phyloP scores from a whole-genome alignment of 2,113 vertebrate genomes.

The Pachypanchax playfairii region DNA sequence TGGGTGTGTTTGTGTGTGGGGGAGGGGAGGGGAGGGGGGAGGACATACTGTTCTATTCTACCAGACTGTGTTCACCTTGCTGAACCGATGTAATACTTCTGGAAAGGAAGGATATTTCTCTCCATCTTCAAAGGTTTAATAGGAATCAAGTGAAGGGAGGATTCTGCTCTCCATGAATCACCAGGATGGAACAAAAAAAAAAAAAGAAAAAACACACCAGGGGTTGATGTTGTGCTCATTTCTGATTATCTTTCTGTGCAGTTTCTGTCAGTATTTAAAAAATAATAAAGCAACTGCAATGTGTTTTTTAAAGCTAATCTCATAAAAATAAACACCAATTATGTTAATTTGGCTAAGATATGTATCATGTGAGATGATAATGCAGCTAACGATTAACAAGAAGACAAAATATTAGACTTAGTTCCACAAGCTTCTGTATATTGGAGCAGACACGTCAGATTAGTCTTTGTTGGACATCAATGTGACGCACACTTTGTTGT shows the following conservation, averaged over 20 bases:
- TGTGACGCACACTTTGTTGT: slow-evolving; percentile 20
- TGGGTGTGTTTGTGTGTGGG: slow-evolving; percentile 37
- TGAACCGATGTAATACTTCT: slow-evolving; percentile 47
- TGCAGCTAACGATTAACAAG: slow-evolving; percentile 8
- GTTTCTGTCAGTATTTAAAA: slow-evolving; percentile 11
- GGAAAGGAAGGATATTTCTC: slow-evolving; percentile 22
- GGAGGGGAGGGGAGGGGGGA: neutral
- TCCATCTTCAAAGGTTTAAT: slow-evolving; percentile 43
- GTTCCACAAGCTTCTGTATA: neutral
- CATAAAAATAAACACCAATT: slow-evolving; percentile 11
- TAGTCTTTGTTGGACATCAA: neutral
- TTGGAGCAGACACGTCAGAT: neutral
- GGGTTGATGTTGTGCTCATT: neutral
- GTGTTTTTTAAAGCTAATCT: slow-evolving; percentile 16
- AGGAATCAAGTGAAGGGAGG: slow-evolving; percentile 36
- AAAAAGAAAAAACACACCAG: neutral
- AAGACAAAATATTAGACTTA: neutral
- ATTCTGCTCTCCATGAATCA: slow-evolving; percentile 50
- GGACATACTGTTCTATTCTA: slow-evolving; percentile 41
- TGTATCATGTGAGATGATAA: slow-evolving; percentile 18
- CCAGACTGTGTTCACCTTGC: slow-evolving; percentile 27
- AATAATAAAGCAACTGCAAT: slow-evolving; percentile 10
- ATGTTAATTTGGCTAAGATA: slow-evolving; percentile 31
- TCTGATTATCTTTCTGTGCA: neutral
- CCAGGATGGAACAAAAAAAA: slow-evolving; percentile 31